Conservation (phyloP, 2,797 vertebrate genomes). For the Squalus acanthias region DNA sequence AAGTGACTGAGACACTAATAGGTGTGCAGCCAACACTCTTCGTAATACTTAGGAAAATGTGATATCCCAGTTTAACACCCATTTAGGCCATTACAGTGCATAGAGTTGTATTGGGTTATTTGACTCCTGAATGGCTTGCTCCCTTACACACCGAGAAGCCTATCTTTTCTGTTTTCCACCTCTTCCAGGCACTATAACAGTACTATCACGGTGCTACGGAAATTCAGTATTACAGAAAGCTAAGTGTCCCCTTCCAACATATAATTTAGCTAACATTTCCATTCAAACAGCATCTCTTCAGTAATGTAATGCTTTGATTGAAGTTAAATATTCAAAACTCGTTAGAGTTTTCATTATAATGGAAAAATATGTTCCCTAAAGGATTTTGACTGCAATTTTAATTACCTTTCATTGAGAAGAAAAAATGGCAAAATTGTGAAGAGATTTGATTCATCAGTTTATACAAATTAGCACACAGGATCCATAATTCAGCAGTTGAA, state of each 20-base stretch:
- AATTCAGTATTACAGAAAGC: background rate
- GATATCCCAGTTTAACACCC: background rate
- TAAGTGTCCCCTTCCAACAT: background rate
- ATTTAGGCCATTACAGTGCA: background rate
- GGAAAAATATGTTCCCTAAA: background rate
- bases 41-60: background rate
- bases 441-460: background rate
- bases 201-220: background rate
- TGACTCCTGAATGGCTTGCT: background rate
- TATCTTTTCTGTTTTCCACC: background rate
- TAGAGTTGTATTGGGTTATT: background rate
- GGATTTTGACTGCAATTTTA: slow-evolving; percentile 6
- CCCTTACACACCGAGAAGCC: background rate
- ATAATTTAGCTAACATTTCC: background rate
- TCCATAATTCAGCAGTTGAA: slow-evolving; percentile 9
- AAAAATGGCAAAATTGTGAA: background rate
- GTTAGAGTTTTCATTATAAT: slow-evolving; percentile 20
- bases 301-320: slow-evolving; percentile 19
- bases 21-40: background rate
- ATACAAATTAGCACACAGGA: background rate
- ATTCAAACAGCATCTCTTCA: background rate
- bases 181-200: background rate
- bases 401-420: slow-evolving; percentile 11
- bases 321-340: slow-evolving; percentile 6
- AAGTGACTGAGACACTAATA: background rate